Percentiles rank a stretch among this genome's conserved stretches.
Conservation (phyloP, 2,888 invertebrate genomes). For the Epistrophella euchroma region DNA sequence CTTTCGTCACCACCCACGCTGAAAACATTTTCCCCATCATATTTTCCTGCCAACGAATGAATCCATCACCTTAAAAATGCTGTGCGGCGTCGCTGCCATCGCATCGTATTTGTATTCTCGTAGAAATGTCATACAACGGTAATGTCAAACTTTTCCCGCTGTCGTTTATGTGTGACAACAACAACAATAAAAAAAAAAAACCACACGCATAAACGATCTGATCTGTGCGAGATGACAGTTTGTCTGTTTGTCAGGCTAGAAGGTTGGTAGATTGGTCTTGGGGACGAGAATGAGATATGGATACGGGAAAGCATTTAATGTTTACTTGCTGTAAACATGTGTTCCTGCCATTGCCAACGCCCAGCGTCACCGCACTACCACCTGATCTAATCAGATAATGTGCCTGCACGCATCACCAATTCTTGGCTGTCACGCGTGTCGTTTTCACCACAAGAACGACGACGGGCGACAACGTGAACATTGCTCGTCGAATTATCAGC, state of each 20-base stretch:
- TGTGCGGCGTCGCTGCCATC: background rate
- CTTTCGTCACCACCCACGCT: conserved; percentile 70
- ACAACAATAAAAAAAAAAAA: background rate
- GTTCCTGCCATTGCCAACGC: conserved; percentile 48
- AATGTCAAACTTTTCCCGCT: conserved; percentile 71
- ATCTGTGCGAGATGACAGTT: conserved; percentile 55
- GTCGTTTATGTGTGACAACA: conserved; percentile 47
- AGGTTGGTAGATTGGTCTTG: conserved; percentile 4
- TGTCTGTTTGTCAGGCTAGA: conserved; percentile 23
- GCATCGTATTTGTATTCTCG: background rate
- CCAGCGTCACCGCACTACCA: conserved; percentile 32
- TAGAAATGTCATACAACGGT: conserved; percentile 50
- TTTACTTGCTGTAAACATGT: conserved; percentile 68
- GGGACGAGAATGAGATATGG: conserved; percentile 3
- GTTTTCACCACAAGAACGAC: conserved; percentile 55
- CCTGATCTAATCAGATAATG: conserved; percentile 76
- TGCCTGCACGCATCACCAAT: conserved; percentile 69
- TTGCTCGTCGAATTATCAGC: conserved; percentile 75
- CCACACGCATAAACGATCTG: conserved; percentile 50
- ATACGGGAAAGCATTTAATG: conserved; percentile 42
- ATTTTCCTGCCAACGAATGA: conserved; percentile 11
- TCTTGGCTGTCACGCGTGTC: conserved; percentile 69
- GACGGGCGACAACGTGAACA: conserved; percentile 54
- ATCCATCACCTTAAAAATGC: conserved; percentile 45
- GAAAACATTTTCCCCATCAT: conserved; percentile 45